Evolutionary conservation across 2,113 vertebrate genomes (phyloP).

Genomic region (Axis porcinus): DNA sequence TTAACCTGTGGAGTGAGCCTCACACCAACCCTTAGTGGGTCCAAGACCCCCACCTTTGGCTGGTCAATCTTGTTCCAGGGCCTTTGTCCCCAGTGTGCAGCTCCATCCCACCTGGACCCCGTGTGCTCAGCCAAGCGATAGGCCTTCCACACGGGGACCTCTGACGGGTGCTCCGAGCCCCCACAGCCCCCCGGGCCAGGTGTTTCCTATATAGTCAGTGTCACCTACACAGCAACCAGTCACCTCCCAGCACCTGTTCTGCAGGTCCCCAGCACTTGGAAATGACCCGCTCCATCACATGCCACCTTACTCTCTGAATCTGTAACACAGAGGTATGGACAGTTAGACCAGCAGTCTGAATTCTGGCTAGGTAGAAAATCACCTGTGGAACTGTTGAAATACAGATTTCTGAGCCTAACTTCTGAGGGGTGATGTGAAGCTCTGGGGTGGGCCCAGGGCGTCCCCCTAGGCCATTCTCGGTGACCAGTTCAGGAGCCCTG

Average conservation of each 20-base stretch:
- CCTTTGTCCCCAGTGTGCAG: neutral
- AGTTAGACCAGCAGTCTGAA: neutral
- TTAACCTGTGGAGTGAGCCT: neutral
- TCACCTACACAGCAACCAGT: neutral
- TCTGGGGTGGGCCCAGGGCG: too few species aligned
- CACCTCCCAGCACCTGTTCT: neutral
- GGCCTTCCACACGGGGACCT: neutral
- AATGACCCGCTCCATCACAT: neutral
- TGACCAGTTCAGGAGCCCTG: neutral
- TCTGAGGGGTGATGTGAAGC: neutral
- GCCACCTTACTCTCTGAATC: neutral
- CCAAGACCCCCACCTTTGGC: neutral
- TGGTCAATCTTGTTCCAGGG: neutral
- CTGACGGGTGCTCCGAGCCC: neutral
- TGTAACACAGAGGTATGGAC: neutral
- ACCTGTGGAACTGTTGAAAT: neutral
- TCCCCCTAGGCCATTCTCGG: too few species aligned
- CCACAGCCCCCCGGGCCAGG: accelerated
- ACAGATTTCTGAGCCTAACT: neutral
- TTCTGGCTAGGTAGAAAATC: neutral
- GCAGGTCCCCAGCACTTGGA: neutral
- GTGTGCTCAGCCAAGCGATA: too few species aligned
- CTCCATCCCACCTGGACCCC: neutral
- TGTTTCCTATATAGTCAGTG: neutral
- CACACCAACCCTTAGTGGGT: neutral